Conservation (phyloP, 2,113 vertebrate genomes). For the Onychostruthus taczanowskii region DNA sequence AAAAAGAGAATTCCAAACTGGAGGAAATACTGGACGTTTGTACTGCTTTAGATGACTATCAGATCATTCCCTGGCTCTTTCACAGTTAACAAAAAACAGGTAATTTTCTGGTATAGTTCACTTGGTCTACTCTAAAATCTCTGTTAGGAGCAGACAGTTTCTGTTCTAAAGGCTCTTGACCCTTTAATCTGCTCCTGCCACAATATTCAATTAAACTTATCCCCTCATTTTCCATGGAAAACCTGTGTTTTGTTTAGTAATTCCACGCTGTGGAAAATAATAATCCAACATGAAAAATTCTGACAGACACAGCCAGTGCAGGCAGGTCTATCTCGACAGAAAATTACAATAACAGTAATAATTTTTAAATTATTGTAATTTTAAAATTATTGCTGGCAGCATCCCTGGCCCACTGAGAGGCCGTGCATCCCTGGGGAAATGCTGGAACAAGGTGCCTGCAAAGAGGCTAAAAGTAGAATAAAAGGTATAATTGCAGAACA, state of each 20-base stretch:
- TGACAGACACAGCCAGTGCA: background rate
- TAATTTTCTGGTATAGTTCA: background rate
- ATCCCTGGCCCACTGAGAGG: background rate
- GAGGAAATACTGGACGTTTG: background rate
- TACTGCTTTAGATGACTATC: background rate
- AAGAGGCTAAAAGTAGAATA: background rate
- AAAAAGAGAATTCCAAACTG: background rate
- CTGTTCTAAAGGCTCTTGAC: background rate
- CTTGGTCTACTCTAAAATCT: background rate
- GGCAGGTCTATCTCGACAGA: background rate
- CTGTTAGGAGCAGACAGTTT: background rate
- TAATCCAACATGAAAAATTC: background rate
- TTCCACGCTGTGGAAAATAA: background rate
- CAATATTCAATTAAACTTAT: background rate
- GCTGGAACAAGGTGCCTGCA: background rate
- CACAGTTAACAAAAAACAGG: background rate
- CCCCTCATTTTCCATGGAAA: background rate
- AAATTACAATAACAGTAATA: background rate
- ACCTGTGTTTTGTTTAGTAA: background rate
- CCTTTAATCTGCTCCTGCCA: background rate
- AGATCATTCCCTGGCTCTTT: background rate
- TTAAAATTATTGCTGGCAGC: background rate
- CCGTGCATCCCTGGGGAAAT: background rate
- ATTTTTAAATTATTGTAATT: background rate
- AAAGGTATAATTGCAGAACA: background rate